Percentiles rank a stretch among this genome's conserved stretches.
Conservation (phyloP, 2,888 invertebrate genomes). For the Pelosia muscerda region DNA sequence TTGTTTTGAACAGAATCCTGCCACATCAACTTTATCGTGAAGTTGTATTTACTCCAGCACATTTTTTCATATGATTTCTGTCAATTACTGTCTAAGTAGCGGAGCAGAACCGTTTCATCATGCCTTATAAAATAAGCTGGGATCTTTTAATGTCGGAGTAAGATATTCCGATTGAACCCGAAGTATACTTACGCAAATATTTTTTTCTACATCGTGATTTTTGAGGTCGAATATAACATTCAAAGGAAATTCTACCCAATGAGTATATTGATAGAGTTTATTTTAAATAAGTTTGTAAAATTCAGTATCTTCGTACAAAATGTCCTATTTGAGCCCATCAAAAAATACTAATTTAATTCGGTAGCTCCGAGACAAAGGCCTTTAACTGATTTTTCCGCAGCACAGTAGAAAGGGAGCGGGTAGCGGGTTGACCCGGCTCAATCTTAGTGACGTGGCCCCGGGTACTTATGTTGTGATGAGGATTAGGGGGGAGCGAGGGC, state of each 20-base stretch:
- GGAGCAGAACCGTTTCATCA: slow-evolving; percentile 17
- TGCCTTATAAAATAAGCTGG: slow-evolving; percentile 26
- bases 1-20: not conserved
- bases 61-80: slow-evolving; percentile 8
- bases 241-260: slow-evolving; percentile 17
- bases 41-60: not conserved
- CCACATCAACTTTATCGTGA: not conserved
- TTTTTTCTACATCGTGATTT: slow-evolving; percentile 42
- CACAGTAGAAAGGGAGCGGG: slow-evolving; percentile 23
- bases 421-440: slow-evolving; percentile 24
- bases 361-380: slow-evolving; percentile 42
- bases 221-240: slow-evolving; percentile 4
- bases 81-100: slow-evolving; percentile 8
- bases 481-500: slow-evolving; percentile 1
- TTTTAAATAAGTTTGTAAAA: not conserved
- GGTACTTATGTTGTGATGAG: slow-evolving; percentile 23
- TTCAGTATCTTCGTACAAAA: slow-evolving; percentile 20
- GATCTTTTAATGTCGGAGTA: slow-evolving; percentile 40
- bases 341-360: slow-evolving; percentile 54
- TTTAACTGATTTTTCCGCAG: slow-evolving; percentile 39
- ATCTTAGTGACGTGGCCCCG: slow-evolving; percentile 30
- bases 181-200: slow-evolving; percentile 48
- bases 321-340: slow-evolving; percentile 35
- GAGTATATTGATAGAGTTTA: not conserved
- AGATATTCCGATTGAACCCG: slow-evolving; percentile 47